phyloP scores from a whole-genome alignment of 2,797 vertebrate species.

The Lagocephalus sceleratus region DNA sequence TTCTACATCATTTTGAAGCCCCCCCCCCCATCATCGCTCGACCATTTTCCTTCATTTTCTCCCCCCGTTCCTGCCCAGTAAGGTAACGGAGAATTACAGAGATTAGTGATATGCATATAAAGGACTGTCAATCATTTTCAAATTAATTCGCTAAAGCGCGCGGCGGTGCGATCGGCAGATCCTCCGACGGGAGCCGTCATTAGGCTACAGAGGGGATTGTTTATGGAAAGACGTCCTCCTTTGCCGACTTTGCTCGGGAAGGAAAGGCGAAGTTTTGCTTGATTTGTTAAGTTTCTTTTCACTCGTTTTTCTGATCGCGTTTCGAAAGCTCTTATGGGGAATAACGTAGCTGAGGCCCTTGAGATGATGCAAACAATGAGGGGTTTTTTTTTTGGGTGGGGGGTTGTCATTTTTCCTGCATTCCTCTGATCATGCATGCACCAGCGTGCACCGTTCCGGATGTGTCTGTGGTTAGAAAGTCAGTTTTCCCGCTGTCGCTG shows the following conservation, averaged over 20 bases:
- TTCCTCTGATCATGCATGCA: not conserved
- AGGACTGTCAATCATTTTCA: slow-evolving; percentile 78
- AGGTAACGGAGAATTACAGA: slow-evolving; percentile 64
- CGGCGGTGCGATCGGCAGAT: slow-evolving; percentile 67
- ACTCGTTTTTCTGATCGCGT: slow-evolving; percentile 15
- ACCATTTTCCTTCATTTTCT: slow-evolving; percentile 39
- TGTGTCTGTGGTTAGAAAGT: slow-evolving; percentile 30
- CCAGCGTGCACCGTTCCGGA: slow-evolving; percentile 7
- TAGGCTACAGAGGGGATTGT: slow-evolving; percentile 43
- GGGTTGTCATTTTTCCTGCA: not conserved
- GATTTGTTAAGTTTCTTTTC: slow-evolving; percentile 3
- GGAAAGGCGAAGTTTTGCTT: slow-evolving; percentile 6
- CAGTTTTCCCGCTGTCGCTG: slow-evolving; percentile 55
- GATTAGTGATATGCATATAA: slow-evolving; percentile 72
- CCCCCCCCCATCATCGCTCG: not conserved
- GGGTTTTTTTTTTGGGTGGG: slow-evolving; percentile 5
- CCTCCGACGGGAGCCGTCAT: slow-evolving; percentile 54
- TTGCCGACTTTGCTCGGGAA: slow-evolving; percentile 14
- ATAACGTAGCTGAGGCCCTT: slow-evolving; percentile 12
- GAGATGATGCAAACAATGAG: not conserved
- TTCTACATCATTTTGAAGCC: slow-evolving; percentile 7
- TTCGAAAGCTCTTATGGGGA: slow-evolving; percentile 32
- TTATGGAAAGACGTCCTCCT: slow-evolving; percentile 29
- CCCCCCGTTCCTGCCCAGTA: slow-evolving; percentile 46
- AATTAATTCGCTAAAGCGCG: slow-evolving; percentile 72